Conservation (phyloP, 2,113 vertebrate species). For the Notothenia coriiceps region DNA sequence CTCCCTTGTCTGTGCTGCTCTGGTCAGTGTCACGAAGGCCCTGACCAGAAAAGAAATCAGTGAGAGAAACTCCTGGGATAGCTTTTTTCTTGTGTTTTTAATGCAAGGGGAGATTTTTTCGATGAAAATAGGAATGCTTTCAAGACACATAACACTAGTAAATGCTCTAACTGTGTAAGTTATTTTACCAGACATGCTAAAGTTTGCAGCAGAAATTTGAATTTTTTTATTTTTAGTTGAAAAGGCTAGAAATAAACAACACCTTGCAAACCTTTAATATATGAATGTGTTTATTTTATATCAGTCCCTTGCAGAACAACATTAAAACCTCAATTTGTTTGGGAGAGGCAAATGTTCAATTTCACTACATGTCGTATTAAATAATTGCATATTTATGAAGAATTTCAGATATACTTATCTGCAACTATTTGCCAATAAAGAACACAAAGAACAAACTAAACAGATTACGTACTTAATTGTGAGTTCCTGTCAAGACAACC, state of each 20-base stretch:
- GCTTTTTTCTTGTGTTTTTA: background rate
- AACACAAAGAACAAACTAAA: background rate
- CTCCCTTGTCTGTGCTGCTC: conserved; percentile 58
- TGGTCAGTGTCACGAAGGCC: conserved; percentile 66
- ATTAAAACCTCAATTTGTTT: background rate
- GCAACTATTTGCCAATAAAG: background rate
- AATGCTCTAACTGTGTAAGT: background rate
- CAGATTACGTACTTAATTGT: background rate
- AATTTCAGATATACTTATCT: background rate
- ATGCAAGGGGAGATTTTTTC: conserved; percentile 18
- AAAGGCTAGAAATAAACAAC: background rate
- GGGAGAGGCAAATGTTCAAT: background rate
- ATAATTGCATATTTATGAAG: background rate
- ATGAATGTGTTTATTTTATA: background rate
- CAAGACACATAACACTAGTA: background rate
- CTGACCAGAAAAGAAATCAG: conserved; percentile 50
- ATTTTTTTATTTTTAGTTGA: background rate
- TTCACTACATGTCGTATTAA: background rate
- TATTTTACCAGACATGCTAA: background rate
- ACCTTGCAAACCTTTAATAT: background rate
- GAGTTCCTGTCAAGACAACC: background rate
- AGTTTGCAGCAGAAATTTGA: background rate
- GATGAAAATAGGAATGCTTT: conserved; percentile 5
- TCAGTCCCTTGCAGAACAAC: background rate
- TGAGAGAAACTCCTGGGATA: conserved; percentile 37